phyloP scores from a whole-genome alignment of 1,140 invertebrate species.

The Cotesia chilonis region DNA sequence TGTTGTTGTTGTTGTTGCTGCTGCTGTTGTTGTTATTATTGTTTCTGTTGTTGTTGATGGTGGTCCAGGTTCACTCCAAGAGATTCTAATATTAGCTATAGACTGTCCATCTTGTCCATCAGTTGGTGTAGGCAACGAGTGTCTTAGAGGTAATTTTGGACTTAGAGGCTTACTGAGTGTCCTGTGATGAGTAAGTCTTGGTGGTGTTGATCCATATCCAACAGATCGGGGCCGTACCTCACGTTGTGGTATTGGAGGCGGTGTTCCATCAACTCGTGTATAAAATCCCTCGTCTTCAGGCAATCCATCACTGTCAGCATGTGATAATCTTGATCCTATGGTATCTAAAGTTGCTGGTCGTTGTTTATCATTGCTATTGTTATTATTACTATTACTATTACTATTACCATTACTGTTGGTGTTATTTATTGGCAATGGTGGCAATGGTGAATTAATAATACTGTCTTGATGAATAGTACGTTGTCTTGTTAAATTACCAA shows the following conservation, averaged over 20 bases:
- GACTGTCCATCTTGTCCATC: slow-evolving; percentile 55
- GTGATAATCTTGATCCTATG: slow-evolving; percentile 51
- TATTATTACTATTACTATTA: no score
- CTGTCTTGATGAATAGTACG: slow-evolving; percentile 72
- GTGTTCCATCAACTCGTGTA: slow-evolving; percentile 59
- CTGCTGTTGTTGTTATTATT: no score
- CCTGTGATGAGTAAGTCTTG: slow-evolving; percentile 69
- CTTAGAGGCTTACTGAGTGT: slow-evolving; percentile 70
- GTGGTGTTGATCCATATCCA: slow-evolving; percentile 67
- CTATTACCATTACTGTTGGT: no score
- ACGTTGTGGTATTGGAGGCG: slow-evolving; percentile 70
- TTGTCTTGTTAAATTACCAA: slow-evolving; percentile 73
- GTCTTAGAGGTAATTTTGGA: slow-evolving; percentile 66
- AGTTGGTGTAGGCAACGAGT: slow-evolving; percentile 65
- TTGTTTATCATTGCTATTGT: slow-evolving; percentile 60
- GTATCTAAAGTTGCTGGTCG: slow-evolving; percentile 56
- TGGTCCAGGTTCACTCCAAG: slow-evolving; percentile 68
- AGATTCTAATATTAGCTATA: slow-evolving; percentile 63
- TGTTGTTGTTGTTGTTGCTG: no score
- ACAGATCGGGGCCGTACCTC: slow-evolving; percentile 68
- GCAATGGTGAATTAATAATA: slow-evolving; percentile 81
- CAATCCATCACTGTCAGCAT: slow-evolving; percentile 54
- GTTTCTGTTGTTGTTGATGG: no score
- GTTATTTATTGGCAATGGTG: slow-evolving; percentile 70
- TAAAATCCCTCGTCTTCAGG: slow-evolving; percentile 62